phyloP scores from a whole-genome alignment of 2,797 vertebrate genomes.

The Pseudopleuronectes americanus region DNA sequence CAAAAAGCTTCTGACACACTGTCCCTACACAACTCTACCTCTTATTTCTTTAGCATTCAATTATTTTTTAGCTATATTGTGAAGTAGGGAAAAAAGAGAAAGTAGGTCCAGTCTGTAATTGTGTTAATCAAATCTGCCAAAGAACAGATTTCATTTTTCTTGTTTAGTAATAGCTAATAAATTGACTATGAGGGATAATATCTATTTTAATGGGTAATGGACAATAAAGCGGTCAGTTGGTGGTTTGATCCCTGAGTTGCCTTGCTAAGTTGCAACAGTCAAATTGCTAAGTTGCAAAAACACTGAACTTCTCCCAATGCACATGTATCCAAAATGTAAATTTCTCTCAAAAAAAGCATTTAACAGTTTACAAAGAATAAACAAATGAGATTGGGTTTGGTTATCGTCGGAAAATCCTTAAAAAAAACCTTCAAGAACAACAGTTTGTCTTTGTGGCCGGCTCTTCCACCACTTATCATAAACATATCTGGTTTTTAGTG shows the following conservation, averaged over 20 bases:
- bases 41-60: neutral
- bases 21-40: neutral
- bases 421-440: neutral
- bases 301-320: neutral
- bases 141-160: neutral
- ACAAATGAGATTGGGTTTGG: neutral
- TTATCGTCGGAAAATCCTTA: conserved; percentile 11
- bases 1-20: neutral
- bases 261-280: neutral
- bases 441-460: conserved; percentile 1
- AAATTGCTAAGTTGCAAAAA: neutral
- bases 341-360: neutral
- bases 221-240: neutral
- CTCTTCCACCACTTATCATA: conserved; percentile 10
- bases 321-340: neutral
- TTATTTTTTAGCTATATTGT: neutral
- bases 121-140: neutral
- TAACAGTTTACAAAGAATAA: neutral
- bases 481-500: conserved; percentile 16
- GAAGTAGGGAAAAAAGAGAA: neutral
- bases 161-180: neutral
- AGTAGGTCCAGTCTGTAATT: neutral
- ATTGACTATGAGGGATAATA: neutral
- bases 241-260: neutral
- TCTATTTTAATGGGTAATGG: neutral